A percentile compares a stretch with the other conserved stretches of the same genome.
These are phyloP conservation scores for Caloenas nicobarica DNA, from an alignment of 2,113 vertebrate species.

Conservation along the genomic window DNA sequence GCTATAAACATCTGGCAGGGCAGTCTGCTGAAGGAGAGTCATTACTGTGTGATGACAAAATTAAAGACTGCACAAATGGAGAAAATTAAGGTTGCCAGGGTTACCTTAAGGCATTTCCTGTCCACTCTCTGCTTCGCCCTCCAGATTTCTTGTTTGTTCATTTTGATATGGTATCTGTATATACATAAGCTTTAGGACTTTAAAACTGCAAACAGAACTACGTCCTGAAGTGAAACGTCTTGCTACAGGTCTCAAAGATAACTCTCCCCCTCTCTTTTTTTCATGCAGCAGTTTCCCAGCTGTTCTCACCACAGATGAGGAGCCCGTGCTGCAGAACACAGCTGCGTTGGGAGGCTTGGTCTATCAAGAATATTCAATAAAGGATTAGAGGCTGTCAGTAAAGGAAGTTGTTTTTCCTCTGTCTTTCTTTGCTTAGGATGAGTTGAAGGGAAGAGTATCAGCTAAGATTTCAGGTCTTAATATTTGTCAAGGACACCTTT, in stretches of 20 bases:
- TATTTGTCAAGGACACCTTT: background rate
- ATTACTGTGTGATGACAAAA: background rate
- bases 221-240: background rate
- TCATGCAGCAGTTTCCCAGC: background rate
- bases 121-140: background rate
- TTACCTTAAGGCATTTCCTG: constrained; percentile 63
- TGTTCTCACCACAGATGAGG: background rate
- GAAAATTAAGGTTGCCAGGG: constrained; percentile 44
- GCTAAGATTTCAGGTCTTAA: background rate
- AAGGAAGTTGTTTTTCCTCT: background rate
- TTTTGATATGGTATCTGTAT: background rate
- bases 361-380: background rate
- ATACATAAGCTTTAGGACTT: background rate
- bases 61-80: constrained; percentile 39
- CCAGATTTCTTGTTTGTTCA: background rate
- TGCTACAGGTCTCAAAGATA: background rate
- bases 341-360: background rate
- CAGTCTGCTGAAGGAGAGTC: background rate
- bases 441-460: background rate
- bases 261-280: background rate
- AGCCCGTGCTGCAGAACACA: background rate
- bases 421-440: background rate
- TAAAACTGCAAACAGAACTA: constrained; percentile 9
- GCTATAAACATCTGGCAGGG: constrained; percentile 28
- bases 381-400: background rate